Evolutionary conservation across 2,888 invertebrate genomes (phyloP).

Genomic region (Oegoconia quadripuncta): DNA sequence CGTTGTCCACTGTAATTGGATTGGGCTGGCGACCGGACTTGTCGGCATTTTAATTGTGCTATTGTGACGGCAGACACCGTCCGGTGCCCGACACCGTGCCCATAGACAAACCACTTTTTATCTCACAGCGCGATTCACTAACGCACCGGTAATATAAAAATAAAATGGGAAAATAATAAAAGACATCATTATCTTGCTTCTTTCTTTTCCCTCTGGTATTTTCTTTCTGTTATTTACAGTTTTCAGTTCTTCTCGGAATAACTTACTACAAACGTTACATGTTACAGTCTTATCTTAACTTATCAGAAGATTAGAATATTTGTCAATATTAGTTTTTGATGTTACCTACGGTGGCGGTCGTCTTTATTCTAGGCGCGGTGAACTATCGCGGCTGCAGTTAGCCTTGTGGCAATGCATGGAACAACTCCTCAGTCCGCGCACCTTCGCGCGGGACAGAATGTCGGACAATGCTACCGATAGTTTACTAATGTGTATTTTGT

Average conservation of each 20-base stretch:
- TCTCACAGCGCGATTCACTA: constrained; percentile 35
- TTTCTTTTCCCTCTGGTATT: no score
- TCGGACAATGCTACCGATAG: constrained; percentile 1
- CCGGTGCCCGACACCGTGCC: constrained; percentile 54
- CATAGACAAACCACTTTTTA: constrained; percentile 64
- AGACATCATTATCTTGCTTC: no score
- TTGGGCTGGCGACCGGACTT: constrained; percentile 75
- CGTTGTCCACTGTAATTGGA: constrained; percentile 78
- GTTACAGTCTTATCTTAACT: no score
- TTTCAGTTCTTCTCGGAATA: no score
- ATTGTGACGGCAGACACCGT: constrained; percentile 73
- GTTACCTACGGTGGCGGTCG: background rate
- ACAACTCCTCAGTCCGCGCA: background rate
- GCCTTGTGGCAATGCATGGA: constrained; percentile 2
- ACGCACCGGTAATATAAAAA: no score
- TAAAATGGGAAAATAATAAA: no score
- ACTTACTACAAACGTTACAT: no score
- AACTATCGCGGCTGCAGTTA: background rate
- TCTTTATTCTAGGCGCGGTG: background rate
- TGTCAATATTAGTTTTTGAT: no score
- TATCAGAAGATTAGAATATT: no score
- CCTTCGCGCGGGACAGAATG: constrained; percentile 1
- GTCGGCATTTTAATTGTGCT: constrained; percentile 80
- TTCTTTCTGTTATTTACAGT: no score
- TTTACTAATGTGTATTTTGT: constrained; percentile 1